Base-by-base conservation (phyloP, 2,113 vertebrate genomes). In the Gracilinanus agilis region DNA sequence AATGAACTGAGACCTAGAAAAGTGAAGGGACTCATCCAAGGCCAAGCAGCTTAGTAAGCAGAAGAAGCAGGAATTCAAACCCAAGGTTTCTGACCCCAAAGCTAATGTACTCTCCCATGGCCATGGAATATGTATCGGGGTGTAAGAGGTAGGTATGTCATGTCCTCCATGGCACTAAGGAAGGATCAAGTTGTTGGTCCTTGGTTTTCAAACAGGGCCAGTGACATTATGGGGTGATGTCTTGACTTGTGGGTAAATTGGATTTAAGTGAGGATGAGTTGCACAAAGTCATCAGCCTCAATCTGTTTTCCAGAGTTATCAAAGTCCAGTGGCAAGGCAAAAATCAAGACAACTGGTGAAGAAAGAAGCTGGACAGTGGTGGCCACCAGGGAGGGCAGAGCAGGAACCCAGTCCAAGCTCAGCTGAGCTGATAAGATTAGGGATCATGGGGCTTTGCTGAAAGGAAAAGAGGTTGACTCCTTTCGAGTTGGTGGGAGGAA, bases 401-500 rank as follows among this genome's bases (percentile, higher is more conserved):
- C 24, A 49, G 53, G 55, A 75, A 40, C 44, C 40, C 25, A 21
- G 23, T 75, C 3, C 67, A 21, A 83, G 1, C n/a, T 25, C 27
- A 21, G 92, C 94, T 94, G 44, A 91, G 83, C 44, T n/a, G 44
- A 91, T 34, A n/a, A 89, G 19, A 34, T 90, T 88, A 55, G 49
- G 55, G 44, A 90, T 53, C 4, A 58, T 34, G 34, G 55, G 1
- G 56, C 25, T 58, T 19, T 0, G 4, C 53, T 75, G 54, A 89
- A 61, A 90, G 55, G 10, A 21, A 21, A 13, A 24, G 54, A 10
- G 27, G 61, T 75, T 40, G 56, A 29, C 8, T 0, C 24, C 58
- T 24, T 89, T 94, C 91, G 49, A 89, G 49, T 88, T 90, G 92
- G 0, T 25, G 88, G 93, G 90, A 56, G 61, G 93, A 93, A 91